Evolutionary conservation across 2,113 vertebrate genomes (phyloP).

Genomic region (Lampris incognitus): DNA sequence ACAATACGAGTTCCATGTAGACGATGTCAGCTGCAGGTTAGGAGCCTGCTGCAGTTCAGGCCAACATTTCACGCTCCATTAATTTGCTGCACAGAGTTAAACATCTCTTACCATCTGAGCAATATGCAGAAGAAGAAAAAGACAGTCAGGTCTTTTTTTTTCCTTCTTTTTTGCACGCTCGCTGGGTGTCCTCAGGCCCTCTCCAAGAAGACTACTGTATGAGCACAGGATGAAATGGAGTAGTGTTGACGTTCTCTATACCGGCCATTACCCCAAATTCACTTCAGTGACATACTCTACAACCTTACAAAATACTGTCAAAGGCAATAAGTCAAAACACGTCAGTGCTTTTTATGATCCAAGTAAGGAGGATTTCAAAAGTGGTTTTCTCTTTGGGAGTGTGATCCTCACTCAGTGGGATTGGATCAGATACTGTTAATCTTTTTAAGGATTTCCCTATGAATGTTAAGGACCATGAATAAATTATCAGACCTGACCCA

Average conservation of each 20-base stretch:
- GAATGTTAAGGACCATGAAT: background rate
- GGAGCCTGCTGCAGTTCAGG: conserved; percentile 72
- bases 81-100: conserved; percentile 68
- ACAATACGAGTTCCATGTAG: conserved; percentile 63
- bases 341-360: too few relatives aligned
- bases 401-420: too few relatives aligned
- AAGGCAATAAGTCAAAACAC: too few relatives aligned
- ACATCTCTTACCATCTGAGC: conserved; percentile 56
- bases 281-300: too few relatives aligned
- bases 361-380: too few relatives aligned
- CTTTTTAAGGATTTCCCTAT: background rate
- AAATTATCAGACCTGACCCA: background rate
- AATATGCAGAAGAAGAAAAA: conserved; percentile 32
- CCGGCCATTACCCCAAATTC: background rate
- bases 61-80: conserved; percentile 77
- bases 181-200: conserved; percentile 47
- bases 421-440: too few relatives aligned
- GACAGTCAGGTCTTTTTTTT: conserved; percentile 42
- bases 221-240: background rate
- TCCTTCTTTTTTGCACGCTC: conserved; percentile 39
- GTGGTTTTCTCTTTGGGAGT: too few relatives aligned
- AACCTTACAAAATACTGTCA: too few relatives aligned
- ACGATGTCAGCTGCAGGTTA: conserved; percentile 73
- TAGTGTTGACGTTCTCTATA: conserved; percentile 33
- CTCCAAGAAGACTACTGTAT: conserved; percentile 37